Conservation (phyloP, 2,888 invertebrate species). For the Ptycholaimellus sp. region DNA sequence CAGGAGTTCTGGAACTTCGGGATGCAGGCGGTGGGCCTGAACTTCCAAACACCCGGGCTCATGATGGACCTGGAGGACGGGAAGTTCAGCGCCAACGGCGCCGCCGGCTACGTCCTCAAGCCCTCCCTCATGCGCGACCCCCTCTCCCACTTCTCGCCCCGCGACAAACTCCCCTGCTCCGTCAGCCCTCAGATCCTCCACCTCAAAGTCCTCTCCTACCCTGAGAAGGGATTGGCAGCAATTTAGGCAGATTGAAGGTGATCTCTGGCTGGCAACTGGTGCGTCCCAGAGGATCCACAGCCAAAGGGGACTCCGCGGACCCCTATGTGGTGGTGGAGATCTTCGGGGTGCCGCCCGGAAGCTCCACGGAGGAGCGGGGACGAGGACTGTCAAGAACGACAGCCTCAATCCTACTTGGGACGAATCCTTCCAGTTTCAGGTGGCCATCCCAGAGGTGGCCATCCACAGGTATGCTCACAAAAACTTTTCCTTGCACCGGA, state of each 20-base stretch:
- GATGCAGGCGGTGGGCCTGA: constrained; percentile 36
- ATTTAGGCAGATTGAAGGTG: too few species aligned
- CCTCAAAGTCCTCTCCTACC: too few species aligned
- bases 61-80: constrained; percentile 40
- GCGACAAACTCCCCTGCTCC: constrained; percentile 20
- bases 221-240: too few species aligned
- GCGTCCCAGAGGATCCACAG: constrained; percentile 36
- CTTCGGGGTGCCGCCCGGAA: constrained; percentile 34
- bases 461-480: too few species aligned
- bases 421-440: constrained; percentile 39
- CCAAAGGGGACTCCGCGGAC: constrained; percentile 37
- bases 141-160: constrained; percentile 18
- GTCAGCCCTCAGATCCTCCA: constrained; percentile 18
- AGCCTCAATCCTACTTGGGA: constrained; percentile 38
- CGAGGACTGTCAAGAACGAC: constrained; percentile 37
- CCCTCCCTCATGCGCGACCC: constrained; percentile 35
- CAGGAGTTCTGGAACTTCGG: constrained; percentile 39
- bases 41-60: constrained; percentile 38
- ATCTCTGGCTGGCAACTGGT: constrained; percentile 38
- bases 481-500: too few species aligned
- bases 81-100: constrained; percentile 38
- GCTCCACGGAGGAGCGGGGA: constrained; percentile 37
- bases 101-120: constrained; percentile 39
- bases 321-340: constrained; percentile 38
- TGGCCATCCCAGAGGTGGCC: too few species aligned